These are phyloP conservation scores for Shargacucullia verbasci DNA, from an alignment of 2,888 invertebrate species.

Conservation along the genomic window DNA sequence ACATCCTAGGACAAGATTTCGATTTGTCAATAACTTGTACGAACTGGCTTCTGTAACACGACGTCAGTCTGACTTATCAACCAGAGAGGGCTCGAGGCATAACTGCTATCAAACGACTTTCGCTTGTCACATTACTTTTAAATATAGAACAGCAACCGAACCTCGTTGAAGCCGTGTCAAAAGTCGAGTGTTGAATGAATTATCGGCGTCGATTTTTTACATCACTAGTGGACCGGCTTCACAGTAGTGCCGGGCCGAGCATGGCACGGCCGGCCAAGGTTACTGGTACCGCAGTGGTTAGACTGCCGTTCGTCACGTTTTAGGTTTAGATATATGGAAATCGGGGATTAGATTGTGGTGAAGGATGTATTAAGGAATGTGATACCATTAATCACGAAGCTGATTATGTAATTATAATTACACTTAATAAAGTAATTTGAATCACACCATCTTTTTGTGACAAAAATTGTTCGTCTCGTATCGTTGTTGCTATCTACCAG, in stretches of 20 bases:
- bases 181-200: constrained; percentile 12
- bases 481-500: too few relatives aligned
- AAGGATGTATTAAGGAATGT: constrained; percentile 1
- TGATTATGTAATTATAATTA: too few relatives aligned
- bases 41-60: not conserved
- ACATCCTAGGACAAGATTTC: not conserved
- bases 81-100: constrained; percentile 16
- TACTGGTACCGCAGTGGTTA: constrained; percentile 57
- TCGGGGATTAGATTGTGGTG: constrained; percentile 27
- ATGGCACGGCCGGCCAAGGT: constrained; percentile 76
- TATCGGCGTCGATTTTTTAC: constrained; percentile 21
- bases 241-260: constrained; percentile 71
- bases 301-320: constrained; percentile 49
- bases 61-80: constrained; percentile 1
- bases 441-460: too few relatives aligned
- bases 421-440: too few relatives aligned
- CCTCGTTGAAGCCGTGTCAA: constrained; percentile 8
- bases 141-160: constrained; percentile 2
- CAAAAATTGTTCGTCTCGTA: too few relatives aligned
- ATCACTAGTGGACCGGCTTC: constrained; percentile 53
- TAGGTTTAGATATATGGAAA: constrained; percentile 39
- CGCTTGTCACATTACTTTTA: constrained; percentile 18
- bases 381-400: not conserved
- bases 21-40: not conserved
- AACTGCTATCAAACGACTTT: constrained; percentile 22